Percentiles rank a stretch among this genome's conserved stretches.
Conservation (phyloP, 2,797 vertebrate genomes). For the Phrynocephalus forsythii region DNA sequence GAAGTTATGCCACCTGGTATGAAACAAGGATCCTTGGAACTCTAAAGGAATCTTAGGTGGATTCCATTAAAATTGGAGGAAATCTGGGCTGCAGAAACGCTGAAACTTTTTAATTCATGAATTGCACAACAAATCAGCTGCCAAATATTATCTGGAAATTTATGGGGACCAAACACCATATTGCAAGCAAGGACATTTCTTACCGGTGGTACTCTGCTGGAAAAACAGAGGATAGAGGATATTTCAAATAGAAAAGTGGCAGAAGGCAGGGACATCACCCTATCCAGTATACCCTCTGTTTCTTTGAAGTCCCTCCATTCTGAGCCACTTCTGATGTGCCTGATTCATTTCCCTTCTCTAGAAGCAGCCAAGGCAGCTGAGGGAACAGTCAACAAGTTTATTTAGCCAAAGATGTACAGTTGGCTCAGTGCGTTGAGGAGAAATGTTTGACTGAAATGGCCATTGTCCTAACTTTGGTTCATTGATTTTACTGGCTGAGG, state of each 20-base stretch:
- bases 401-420: not conserved
- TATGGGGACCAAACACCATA: not conserved
- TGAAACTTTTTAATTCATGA: constrained; percentile 25
- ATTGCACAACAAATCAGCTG: not conserved
- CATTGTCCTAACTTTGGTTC: not conserved
- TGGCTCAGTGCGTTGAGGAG: not conserved
- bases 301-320: not conserved
- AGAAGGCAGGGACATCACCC: not conserved
- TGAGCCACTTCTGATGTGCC: not conserved
- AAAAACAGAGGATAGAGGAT: too few species aligned
- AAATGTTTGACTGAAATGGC: not conserved
- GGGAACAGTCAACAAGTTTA: too few species aligned
- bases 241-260: not conserved
- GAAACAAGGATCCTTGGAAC: not conserved
- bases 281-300: too few species aligned
- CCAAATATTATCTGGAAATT: not conserved
- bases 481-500: not conserved
- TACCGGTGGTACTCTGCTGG: not conserved
- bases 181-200: not conserved
- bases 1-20: too few species aligned
- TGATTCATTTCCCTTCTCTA: not conserved
- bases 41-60: not conserved
- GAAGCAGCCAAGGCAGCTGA: not conserved
- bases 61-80: not conserved
- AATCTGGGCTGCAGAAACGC: constrained; percentile 35